phyloP scores from a whole-genome alignment of 1,140 invertebrate genomes.

The Drusus annulatus region DNA sequence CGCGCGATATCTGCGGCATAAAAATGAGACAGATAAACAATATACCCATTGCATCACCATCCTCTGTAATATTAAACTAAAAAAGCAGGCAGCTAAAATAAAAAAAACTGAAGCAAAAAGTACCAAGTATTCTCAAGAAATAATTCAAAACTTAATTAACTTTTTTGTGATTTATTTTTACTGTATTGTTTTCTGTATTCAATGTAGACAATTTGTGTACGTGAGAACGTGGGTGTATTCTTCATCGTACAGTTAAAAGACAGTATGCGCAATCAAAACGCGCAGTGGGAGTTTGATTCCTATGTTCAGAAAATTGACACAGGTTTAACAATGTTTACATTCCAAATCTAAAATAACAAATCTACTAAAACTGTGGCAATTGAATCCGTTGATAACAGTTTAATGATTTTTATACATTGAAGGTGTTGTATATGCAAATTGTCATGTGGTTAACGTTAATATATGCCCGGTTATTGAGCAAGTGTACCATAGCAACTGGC shows the following conservation, averaged over 20 bases:
- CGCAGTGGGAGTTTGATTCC: slow-evolving; percentile 35
- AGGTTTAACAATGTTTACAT: slow-evolving; percentile 43
- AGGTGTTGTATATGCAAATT: neutral
- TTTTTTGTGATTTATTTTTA: neutral
- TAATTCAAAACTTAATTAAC: neutral
- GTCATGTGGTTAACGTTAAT: slow-evolving; percentile 8
- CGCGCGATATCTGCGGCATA: neutral
- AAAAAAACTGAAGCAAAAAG: neutral
- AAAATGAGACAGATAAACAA: neutral
- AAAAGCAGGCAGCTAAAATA: neutral
- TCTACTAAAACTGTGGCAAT: neutral
- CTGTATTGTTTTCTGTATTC: too few relatives aligned
- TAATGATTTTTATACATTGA: too few relatives aligned
- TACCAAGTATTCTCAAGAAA: neutral
- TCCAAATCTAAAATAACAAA: slow-evolving; percentile 9
- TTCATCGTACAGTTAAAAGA: neutral
- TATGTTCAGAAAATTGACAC: slow-evolving; percentile 40
- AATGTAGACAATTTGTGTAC: neutral
- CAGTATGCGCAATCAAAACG: slow-evolving; percentile 10
- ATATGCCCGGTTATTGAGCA: slow-evolving; percentile 12
- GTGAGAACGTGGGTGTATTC: slow-evolving; percentile 39
- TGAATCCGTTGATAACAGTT: too few relatives aligned
- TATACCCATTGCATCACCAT: too few relatives aligned
- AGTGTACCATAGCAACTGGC: slow-evolving; percentile 38
- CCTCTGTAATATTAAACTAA: neutral